Conservation (phyloP, 2,797 vertebrate genomes). For the Lophotriccus pileatus region DNA sequence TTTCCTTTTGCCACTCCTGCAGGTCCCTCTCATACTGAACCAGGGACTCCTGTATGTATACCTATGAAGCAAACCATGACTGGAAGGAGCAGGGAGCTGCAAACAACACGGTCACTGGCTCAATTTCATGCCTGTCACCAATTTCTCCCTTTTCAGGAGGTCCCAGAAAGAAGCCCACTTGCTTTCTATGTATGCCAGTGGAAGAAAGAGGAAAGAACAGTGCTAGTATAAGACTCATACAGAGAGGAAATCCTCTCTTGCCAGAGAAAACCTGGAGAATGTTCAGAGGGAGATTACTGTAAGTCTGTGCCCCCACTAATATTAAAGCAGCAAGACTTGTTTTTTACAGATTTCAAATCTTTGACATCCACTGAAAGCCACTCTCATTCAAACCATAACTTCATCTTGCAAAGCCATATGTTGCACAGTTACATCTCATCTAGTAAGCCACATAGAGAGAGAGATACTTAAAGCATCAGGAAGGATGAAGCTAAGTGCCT, state of each 20-base stretch:
- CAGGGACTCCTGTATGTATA: slow-evolving; percentile 75
- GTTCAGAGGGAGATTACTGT: not conserved
- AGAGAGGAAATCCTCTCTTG: not conserved
- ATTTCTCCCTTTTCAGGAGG: not conserved
- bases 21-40: slow-evolving; percentile 73
- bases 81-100: not conserved
- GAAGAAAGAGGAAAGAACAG: not conserved
- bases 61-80: slow-evolving; percentile 63
- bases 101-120: not conserved
- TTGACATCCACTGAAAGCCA: not conserved
- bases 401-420: not conserved
- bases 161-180: not conserved
- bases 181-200: not conserved
- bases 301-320: not conserved
- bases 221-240: not conserved
- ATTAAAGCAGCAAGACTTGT: not conserved
- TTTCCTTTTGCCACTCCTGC: slow-evolving; percentile 78
- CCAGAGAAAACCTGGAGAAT: not conserved
- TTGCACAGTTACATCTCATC: not conserved
- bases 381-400: not conserved
- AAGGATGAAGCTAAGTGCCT: not conserved
- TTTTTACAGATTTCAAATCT: not conserved
- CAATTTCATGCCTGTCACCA: not conserved
- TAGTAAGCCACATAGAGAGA: not conserved
- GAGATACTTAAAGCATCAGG: not conserved